Evolutionary conservation across 2,888 invertebrate species (phyloP).

Genomic region (Oscheius onirici): DNA sequence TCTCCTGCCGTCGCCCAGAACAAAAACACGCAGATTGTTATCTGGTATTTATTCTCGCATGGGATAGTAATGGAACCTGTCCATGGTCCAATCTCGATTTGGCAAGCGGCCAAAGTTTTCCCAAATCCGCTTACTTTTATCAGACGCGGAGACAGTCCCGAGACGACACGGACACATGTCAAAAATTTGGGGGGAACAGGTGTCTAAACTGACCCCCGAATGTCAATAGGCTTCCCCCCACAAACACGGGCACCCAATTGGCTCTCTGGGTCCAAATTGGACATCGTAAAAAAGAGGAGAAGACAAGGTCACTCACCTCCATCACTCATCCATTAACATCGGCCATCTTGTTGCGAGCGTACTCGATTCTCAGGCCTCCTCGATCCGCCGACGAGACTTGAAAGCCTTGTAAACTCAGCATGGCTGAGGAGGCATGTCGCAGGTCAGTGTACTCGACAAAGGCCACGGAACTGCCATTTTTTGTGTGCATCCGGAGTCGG

Average conservation of each 20-base stretch:
- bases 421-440: slow-evolving; percentile 88
- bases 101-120: no score
- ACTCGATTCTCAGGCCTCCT: slow-evolving; percentile 97
- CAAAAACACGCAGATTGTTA: no score
- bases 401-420: slow-evolving; percentile 92
- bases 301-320: background rate
- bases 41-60: no score
- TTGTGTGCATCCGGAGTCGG: slow-evolving; percentile 87
- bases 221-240: background rate
- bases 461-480: slow-evolving; percentile 89
- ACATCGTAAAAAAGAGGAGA: background rate
- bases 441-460: slow-evolving; percentile 96
- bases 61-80: no score
- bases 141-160: no score
- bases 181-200: background rate
- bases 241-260: background rate
- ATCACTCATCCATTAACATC: slow-evolving; percentile 75
- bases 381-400: slow-evolving; percentile 80
- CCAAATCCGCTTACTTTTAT: no score
- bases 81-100: no score
- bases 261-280: background rate
- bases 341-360: slow-evolving; percentile 98
- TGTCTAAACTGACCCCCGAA: slow-evolving; percentile 1
- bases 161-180: background rate
- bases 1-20: no score